These are phyloP conservation scores for Drosophila mayaguana DNA, from an alignment of 2,888 invertebrate species.

Conservation along the genomic window DNA sequence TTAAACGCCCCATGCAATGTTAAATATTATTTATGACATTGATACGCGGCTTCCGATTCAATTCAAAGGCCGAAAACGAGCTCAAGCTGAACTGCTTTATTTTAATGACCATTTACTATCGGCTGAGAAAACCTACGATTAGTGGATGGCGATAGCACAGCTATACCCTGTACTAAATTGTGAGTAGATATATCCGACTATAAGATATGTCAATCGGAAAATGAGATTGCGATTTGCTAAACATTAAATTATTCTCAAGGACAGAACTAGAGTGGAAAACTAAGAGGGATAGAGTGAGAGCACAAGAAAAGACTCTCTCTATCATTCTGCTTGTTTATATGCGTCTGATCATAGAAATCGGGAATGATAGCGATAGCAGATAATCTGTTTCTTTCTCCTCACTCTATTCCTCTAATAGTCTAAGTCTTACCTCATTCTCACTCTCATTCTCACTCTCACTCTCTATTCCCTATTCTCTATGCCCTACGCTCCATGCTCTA, in stretches of 20 bases:
- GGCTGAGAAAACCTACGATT: conserved; percentile 54
- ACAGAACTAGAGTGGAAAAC: neutral
- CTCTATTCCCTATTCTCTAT: neutral
- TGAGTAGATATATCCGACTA: neutral
- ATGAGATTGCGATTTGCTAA: neutral
- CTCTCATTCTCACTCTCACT: neutral
- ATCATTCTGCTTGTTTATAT: neutral
- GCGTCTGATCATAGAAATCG: neutral
- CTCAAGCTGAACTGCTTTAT: conserved; percentile 55
- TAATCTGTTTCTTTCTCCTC: no score
- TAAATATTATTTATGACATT: conserved; percentile 35
- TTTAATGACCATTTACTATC: conserved; percentile 34
- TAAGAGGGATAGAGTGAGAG: neutral
- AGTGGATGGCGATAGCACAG: conserved; percentile 35
- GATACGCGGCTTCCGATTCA: conserved; percentile 58
- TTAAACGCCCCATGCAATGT: conserved; percentile 23
- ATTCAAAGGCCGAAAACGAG: conserved; percentile 26
- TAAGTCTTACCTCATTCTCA: no score
- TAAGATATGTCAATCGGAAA: neutral
- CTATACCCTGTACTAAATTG: conserved; percentile 3
- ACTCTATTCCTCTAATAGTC: neutral
- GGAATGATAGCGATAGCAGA: neutral
- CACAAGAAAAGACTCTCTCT: neutral
- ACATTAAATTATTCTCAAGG: neutral
- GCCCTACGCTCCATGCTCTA: no score